Base-by-base conservation (phyloP, 1,140 invertebrate species). In the Antheraea mylitta region DNA sequence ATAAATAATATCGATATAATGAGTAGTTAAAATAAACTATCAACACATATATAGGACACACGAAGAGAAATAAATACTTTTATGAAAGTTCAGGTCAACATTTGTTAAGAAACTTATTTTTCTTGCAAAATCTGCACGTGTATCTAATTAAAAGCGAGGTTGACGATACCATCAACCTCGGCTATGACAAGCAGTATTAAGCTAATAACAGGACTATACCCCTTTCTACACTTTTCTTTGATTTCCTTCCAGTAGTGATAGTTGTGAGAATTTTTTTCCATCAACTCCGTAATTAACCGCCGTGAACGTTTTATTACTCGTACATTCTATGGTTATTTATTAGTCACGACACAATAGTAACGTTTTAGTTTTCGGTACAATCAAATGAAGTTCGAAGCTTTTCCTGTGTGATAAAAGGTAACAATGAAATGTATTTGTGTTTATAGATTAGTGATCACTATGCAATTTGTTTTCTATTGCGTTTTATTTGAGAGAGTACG, bases 161-260 rank as follows among this genome's bases (percentile, higher is more conserved):
- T 79, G 68, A 78, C 80, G 79, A 68, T 80, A 80, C 75, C 68
- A 78, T 89, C 85, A 78, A 70, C 74, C 75, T 73, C 68, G 45
- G 63, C 67, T 38, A 60, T 72, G 79, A 79, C 78, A 86, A 76
- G 78, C 68, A 72, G 76, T 79, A 84, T 84, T 83, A 82, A 77
- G 79, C 70, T 91, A 91, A 91, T 91, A 82, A 89, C 75, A 91
- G 86, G 78, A 75, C 71, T 69, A 66, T 72, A 81, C 74, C 79
- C 81, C 78, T 84, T 85, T 87, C 80, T 81, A 81, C 75, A 79
- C 70, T 66, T 81, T 87, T 87, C 85, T 89, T 91, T 89, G 89
- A 91, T 90, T 89, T 90, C 74, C 77, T 83, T 78, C 68, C 58
- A n/a, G 19, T 64, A 66, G 69, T 70, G 18, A 76, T 75, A 72